Conservation (phyloP, 2,113 vertebrate species). For the Cyanoliseus patagonus region DNA sequence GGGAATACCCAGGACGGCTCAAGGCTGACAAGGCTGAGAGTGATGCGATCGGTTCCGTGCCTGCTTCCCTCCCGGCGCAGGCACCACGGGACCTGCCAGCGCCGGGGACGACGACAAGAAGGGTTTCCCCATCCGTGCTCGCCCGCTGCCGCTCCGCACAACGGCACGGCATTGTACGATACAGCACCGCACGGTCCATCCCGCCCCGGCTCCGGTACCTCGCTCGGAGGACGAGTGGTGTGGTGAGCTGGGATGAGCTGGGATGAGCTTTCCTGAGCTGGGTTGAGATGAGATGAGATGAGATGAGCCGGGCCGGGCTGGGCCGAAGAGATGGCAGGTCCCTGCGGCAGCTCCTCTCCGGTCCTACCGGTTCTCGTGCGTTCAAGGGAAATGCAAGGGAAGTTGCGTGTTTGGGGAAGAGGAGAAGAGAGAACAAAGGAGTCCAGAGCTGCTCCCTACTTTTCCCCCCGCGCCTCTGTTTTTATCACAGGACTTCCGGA, state of each 20-base stretch:
- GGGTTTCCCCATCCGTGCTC: not conserved
- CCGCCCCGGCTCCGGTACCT: not conserved
- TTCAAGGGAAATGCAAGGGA: not conserved
- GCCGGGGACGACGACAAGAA: not conserved
- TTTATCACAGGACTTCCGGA: constrained; percentile 71
- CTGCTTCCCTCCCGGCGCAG: not conserved
- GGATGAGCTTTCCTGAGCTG: not conserved
- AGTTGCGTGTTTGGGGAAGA: not conserved
- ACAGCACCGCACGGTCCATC: not conserved
- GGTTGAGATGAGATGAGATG: no score
- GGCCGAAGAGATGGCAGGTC: not conserved
- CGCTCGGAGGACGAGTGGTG: not conserved
- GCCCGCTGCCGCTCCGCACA: not conserved
- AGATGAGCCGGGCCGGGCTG: not conserved
- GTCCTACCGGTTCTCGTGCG: not conserved
- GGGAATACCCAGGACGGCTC: not conserved
- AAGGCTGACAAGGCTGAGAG: not conserved
- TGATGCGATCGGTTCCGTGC: not conserved
- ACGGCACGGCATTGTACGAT: not conserved
- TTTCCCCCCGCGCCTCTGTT: constrained; percentile 40
- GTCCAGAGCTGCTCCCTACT: not conserved
- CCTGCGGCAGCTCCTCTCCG: not conserved
- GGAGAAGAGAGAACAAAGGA: not conserved
- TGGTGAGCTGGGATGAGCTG: not conserved
- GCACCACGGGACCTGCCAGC: not conserved